These are phyloP conservation scores for Chloroceryle aenea DNA, from an alignment of 2,113 vertebrate species.

Conservation along the genomic window DNA sequence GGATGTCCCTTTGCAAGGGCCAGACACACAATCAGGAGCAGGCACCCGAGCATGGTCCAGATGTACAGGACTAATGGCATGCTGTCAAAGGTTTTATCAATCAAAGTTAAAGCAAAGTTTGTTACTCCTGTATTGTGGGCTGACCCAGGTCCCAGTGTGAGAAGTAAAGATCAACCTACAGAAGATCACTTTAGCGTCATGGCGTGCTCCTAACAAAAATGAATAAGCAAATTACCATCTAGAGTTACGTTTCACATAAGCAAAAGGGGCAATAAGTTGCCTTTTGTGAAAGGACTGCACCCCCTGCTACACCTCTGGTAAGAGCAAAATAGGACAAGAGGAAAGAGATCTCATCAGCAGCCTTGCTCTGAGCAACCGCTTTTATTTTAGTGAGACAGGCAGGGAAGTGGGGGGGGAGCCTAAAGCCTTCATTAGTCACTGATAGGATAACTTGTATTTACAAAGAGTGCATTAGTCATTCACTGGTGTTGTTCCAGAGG, in stretches of 20 bases:
- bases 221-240: neutral
- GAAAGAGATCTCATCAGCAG: neutral
- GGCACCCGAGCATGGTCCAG: neutral
- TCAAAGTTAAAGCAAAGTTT: neutral
- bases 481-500: neutral
- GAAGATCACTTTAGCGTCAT: neutral
- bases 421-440: slow-evolving; percentile 17
- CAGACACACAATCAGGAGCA: neutral
- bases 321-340: neutral
- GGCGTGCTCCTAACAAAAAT: neutral
- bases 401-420: neutral
- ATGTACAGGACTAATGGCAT: neutral
- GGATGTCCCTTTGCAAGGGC: neutral
- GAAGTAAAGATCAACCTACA: neutral
- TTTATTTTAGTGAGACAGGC: neutral
- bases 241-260: neutral
- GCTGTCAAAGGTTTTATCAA: neutral
- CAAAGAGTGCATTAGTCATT: slow-evolving; percentile 45
- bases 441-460: slow-evolving; percentile 48
- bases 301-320: neutral
- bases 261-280: neutral
- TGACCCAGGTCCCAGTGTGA: neutral
- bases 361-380: neutral
- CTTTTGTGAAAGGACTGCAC: neutral
- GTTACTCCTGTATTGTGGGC: neutral